Evolutionary conservation across 2,888 invertebrate genomes (phyloP), one percentile per base, ranked within the genome.

Genomic region (Cactoblastis cactorum): DNA sequence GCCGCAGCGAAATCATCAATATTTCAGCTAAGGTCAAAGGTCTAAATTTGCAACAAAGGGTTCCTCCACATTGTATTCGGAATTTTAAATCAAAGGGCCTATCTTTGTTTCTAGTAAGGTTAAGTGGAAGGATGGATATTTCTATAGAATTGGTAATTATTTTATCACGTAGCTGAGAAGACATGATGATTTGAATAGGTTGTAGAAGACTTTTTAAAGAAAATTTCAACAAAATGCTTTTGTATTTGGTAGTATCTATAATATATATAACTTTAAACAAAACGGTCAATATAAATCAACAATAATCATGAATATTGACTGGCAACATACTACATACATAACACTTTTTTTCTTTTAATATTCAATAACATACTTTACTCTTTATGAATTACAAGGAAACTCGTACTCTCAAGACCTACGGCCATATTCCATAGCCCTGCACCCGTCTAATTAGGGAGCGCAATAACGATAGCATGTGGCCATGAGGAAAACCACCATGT

Each of bases 41-140:
- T 49, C 49, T 32, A 49, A 49, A 41, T 49, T 49, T 49, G 49
- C 33, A 49, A 49, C 49, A 49, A 49, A 49, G 49, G 49, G 39
- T 12, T 49, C 19, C 39, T 32, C 49, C 22, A 34, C 49, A 19
- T 33, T 33, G 41, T 41, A 41, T 33, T 49, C 39, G 33, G 49
- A 49, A 49, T 49, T 49, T 49, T 49, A 49, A 49, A 49, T 49
- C 19, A 41, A 33, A 34, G 41, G 22, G 33, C 39, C 33, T 48
- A 28, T 17, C 37, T 22, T 15, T 28, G 24, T 37, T 28, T 9
- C 8, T 6, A 8, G 46, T 37, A 17, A 17, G 22, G 11, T 37
- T 19, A 46, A 46, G 14, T 19, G 35, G 34, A 14, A 22, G 22
- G 46, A n/a, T n/a, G n/a, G n/a, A n/a, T n/a, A n/a, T 46, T 46